These are phyloP conservation scores for Sylvia atricapilla DNA, from an alignment of 2,113 vertebrate species.

Conservation along the genomic window DNA sequence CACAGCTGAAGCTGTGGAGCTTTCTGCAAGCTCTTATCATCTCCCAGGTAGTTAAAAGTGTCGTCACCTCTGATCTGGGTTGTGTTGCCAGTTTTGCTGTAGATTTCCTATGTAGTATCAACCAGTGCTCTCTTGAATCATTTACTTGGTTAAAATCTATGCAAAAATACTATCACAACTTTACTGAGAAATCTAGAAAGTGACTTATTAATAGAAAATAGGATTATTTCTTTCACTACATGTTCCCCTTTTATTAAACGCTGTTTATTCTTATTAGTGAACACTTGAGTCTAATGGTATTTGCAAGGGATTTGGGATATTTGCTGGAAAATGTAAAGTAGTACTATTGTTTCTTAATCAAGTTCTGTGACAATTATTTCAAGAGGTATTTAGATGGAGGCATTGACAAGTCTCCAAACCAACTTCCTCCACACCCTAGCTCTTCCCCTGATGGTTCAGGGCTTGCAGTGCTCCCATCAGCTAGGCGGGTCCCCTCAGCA, in stretches of 20 bases:
- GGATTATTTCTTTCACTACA: background rate
- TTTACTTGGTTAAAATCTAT: background rate
- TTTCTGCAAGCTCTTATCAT: background rate
- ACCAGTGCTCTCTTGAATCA: background rate
- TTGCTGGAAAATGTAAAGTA: background rate
- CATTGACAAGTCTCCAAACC: constrained; percentile 7
- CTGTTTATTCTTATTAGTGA: background rate
- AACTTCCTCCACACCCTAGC: constrained; percentile 4
- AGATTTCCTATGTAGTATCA: background rate
- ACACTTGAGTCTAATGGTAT: background rate
- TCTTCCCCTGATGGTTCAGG: background rate
- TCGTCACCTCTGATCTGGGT: background rate
- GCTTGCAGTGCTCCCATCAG: background rate
- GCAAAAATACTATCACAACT: background rate
- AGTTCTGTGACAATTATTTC: background rate
- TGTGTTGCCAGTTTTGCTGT: background rate
- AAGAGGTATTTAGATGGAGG: background rate
- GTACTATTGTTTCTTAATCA: background rate
- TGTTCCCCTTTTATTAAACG: background rate
- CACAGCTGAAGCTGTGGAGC: background rate
- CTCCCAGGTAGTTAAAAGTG: background rate
- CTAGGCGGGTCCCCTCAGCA: background rate
- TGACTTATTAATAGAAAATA: background rate
- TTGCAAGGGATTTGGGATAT: background rate
- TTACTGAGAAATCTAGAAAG: background rate